These are phyloP conservation scores for Mola mola DNA, from an alignment of 2,113 vertebrate species.

Conservation along the genomic window DNA sequence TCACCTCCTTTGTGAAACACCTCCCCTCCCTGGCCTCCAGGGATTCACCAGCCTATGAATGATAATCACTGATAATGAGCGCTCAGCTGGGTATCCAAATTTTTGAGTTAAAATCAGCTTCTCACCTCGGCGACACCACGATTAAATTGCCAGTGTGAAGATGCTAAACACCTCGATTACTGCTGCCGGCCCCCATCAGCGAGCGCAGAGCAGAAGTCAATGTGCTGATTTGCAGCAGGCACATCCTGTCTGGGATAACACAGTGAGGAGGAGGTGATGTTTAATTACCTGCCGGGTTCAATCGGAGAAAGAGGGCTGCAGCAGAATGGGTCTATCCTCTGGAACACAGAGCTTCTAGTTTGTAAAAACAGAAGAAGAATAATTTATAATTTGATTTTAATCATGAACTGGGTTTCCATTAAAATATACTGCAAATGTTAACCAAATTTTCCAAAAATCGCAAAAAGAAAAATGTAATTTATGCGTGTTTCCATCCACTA, in stretches of 20 bases:
- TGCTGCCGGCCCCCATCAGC: conserved; percentile 38
- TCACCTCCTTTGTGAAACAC: not conserved
- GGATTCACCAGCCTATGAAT: conserved; percentile 23
- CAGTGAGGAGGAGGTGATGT: conserved; percentile 9
- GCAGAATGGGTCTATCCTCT: conserved; percentile 21
- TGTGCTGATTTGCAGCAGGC: conserved; percentile 29
- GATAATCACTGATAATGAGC: conserved; percentile 64
- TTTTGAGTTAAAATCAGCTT: conserved; percentile 18
- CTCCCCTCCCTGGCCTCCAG: not conserved
- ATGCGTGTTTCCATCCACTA: no score
- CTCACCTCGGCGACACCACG: conserved; percentile 1
- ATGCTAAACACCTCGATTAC: conserved; percentile 69
- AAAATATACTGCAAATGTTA: no score
- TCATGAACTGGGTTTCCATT: no score
- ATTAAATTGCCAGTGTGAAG: conserved; percentile 61
- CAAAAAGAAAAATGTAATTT: not conserved
- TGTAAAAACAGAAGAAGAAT: not conserved
- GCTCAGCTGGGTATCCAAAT: conserved; percentile 24
- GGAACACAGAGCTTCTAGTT: conserved; percentile 5
- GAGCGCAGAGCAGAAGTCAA: conserved; percentile 1
- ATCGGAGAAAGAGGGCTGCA: conserved; percentile 26
- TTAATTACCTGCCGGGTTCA: conserved; percentile 42
- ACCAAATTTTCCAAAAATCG: no score
- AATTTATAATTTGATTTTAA: no score
- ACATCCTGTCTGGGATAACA: conserved; percentile 23